A percentile compares a stretch with the other conserved stretches of the same genome.
Conservation (phyloP, 2,797 vertebrate genomes). For the Allobates femoralis region DNA sequence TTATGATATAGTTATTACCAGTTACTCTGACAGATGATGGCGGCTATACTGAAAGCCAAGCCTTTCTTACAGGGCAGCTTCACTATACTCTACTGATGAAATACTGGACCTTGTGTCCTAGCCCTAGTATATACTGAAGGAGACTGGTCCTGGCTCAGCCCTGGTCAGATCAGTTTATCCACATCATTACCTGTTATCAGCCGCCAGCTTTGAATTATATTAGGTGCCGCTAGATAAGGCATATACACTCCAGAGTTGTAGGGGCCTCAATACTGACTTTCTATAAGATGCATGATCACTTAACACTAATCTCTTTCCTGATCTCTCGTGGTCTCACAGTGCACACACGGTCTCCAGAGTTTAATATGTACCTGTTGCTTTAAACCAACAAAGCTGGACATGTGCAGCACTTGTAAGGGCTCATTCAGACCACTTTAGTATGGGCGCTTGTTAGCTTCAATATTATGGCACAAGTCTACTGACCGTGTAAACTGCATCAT, state of each 20-base stretch:
- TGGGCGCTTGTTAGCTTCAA: too few relatives aligned
- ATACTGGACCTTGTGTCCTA: not conserved
- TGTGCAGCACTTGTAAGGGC: not conserved
- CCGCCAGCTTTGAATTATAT: not conserved
- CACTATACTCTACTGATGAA: not conserved
- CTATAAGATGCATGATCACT: not conserved
- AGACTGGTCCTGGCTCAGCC: not conserved
- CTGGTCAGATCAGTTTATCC: not conserved
- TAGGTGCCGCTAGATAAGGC: not conserved
- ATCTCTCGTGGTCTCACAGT: not conserved
- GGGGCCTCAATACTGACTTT: not conserved
- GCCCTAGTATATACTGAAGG: not conserved
- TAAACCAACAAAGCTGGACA: too few relatives aligned
- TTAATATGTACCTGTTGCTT: slow-evolving; percentile 5
- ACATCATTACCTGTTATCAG: not conserved
- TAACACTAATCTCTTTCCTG: slow-evolving; percentile 41
- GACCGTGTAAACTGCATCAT: too few relatives aligned
- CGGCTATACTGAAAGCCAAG: not conserved
- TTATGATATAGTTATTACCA: not conserved
- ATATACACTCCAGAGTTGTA: slow-evolving; percentile 24
- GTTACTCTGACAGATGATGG: not conserved
- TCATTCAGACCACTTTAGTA: too few relatives aligned
- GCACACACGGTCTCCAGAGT: not conserved
- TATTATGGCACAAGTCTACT: too few relatives aligned
- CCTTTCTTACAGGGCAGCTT: not conserved